Conservation (phyloP, 2,113 vertebrate species). For the Panthera uncia region DNA sequence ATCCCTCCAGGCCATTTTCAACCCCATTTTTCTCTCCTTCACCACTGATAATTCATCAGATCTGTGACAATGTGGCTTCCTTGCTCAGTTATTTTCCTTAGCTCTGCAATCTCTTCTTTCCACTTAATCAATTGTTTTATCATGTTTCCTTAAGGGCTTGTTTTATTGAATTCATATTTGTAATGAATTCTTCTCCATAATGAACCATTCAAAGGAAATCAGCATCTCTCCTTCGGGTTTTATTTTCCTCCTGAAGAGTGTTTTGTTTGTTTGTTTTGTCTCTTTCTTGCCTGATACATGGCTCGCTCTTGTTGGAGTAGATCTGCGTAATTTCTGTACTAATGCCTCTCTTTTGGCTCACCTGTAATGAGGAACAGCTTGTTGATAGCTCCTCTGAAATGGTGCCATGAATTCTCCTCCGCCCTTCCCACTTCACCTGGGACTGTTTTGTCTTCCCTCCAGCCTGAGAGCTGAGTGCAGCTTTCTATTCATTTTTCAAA, state of each 20-base stretch:
- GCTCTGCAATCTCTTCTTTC: background rate
- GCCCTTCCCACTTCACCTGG: background rate
- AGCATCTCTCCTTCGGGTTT: background rate
- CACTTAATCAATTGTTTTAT: background rate
- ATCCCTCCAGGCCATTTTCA: background rate
- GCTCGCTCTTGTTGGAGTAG: background rate
- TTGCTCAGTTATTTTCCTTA: background rate
- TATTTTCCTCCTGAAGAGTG: background rate
- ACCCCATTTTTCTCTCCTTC: background rate
- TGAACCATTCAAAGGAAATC: background rate
- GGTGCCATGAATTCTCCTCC: rapidly evolving
- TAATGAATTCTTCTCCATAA: background rate
- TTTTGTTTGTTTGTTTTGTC: background rate
- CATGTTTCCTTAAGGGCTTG: background rate
- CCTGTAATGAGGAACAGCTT: background rate
- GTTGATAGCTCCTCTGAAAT: background rate
- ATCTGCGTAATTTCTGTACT: background rate
- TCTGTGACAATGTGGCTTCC: background rate
- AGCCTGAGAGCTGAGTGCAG: background rate
- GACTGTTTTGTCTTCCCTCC: background rate
- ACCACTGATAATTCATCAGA: background rate
- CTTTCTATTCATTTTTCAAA: background rate
- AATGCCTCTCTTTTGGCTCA: background rate
- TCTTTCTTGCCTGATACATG: background rate
- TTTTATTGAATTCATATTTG: background rate